Base-by-base conservation (phyloP, 23 tunicate species). In the Ciona savignyi region DNA sequence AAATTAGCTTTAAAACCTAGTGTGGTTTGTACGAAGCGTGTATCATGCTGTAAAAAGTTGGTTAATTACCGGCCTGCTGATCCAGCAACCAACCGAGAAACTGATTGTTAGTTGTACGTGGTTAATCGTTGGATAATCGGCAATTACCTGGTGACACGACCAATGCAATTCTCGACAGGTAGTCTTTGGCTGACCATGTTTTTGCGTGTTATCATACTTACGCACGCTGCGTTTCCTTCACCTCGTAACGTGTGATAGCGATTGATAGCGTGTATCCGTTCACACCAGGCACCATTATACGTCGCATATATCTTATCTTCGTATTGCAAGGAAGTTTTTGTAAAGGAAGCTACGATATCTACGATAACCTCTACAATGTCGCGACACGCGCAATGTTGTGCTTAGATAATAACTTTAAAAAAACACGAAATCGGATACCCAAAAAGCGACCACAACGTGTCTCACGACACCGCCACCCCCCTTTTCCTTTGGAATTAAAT, bases 141-240 rank as follows among this genome's bases (percentile, higher is more conserved):
- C 56, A 42, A 42, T 42, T 42, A 42, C 56, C 15, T 15, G 56
- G 11, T 6, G 56, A 15, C 56, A 42, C 56, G 56, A 6, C 56
- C 56, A 42, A 42, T 42, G 15, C 56, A 42, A 42, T 15, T 6
- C 56, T 6, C 56, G 56, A 15, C 56, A 42, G 56, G 56, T 42
- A 9, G 56, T 42, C 56, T 42, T 42, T 42, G 9, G 15, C 56
- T 15, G 56, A 42, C 9, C 56, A 42, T 42, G 56, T 42, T 42
- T 42, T 42, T 15, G 56, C 56, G 56, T 42, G 56, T 42, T 42
- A 42, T 42, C 56, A 42, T 42, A 42, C 11, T 15, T 9, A 42
- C 9, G 56, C 56, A 42, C 56, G 56, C 56, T 42, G 56, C 56
- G 56, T 42, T 42, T 42, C 56, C 56, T 42, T 42, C 56, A 42